These are phyloP conservation scores for Cryptocheilus praepositus DNA, from an alignment of 2,888 invertebrate genomes.

Conservation along the genomic window DNA sequence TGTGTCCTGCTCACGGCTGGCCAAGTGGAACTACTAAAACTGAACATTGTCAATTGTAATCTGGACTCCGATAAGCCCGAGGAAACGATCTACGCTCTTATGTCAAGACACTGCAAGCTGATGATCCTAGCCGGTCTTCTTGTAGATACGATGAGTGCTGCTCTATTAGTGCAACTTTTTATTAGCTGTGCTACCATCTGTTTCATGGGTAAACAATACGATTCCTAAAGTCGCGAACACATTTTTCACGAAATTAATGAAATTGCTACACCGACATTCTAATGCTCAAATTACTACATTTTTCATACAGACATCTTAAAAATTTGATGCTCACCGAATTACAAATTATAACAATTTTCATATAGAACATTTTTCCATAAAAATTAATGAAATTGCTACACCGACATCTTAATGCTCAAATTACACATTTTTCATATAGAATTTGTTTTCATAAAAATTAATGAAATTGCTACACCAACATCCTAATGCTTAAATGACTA, in stretches of 20 bases:
- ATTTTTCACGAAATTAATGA: neutral
- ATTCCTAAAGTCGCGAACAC: constrained; percentile 3
- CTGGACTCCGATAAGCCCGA: neutral
- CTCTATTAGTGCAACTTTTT: constrained; percentile 13
- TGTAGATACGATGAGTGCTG: constrained; percentile 11
- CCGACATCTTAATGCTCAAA: too few species aligned
- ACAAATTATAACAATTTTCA: too few species aligned
- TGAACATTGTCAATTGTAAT: constrained; percentile 10
- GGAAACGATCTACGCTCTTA: neutral
- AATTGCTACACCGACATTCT: too few species aligned
- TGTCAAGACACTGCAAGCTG: constrained; percentile 9
- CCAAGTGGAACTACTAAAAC: constrained; percentile 23
- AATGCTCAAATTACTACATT: too few species aligned
- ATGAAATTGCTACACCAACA: too few species aligned
- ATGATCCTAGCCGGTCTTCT: neutral
- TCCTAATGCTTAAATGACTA: too few species aligned
- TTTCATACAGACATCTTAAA: too few species aligned
- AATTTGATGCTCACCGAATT: too few species aligned
- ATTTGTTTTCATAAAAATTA: too few species aligned
- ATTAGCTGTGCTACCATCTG: constrained; percentile 16
- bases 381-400: too few species aligned
- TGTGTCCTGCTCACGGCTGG: constrained; percentile 22
- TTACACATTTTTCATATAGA: too few species aligned
- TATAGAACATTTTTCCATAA: too few species aligned
- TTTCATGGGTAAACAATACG: constrained; percentile 7